Evolutionary conservation across 2,797 vertebrate species (phyloP), one percentile per base, ranked within the genome.

Genomic region (Neosalanx taihuensis): DNA sequence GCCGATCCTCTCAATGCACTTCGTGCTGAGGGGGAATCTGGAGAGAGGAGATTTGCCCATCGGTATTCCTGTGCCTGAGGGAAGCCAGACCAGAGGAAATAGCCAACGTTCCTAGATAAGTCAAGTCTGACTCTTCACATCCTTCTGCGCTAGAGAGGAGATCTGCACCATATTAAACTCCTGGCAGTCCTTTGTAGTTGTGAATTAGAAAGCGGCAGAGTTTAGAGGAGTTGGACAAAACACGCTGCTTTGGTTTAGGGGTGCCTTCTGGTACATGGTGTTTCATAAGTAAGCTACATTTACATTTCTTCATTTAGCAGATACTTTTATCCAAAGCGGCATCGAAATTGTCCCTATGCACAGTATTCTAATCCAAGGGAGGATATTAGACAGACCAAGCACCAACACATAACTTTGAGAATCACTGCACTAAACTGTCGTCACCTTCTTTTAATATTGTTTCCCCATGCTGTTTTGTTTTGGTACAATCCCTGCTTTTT

Each of bases 21-120:
- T 49, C 23, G 67, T 15, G 20, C 65, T 70, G 59, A 31, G 6
- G 18, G 63, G 64, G 57, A 74, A 71, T 31, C 66, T 64, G 49
- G 76, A 57, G 67, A 70, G 67, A 58, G 51, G 75, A 74, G 67
- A 82, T 75, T 53, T 71, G 37, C 65, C 23, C 74, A 69, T 77
- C 64, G 66, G 72, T 75, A 65, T 75, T 77, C 76, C 20, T 74
- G 66, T 62, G 76, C 77, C 76, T 78, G 81, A 83, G 82, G 70
- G 72, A 79, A 77, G 56, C 72, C 77, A 83, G 72, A 79, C 51
- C 7, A 70, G 72, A 82, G 83, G 81, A 88, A 88, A 87, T 86
- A 78, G 67, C 75, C 56, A 0, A 64, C 76, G 65, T 78, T 84
- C 78, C 64, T 18, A 41, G 37, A 67, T 80, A 79, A 87, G 73